Evolutionary conservation across 2,797 vertebrate species (phyloP), one percentile per base, ranked within the genome.

Genomic region (Phataginus tetradactyla): DNA sequence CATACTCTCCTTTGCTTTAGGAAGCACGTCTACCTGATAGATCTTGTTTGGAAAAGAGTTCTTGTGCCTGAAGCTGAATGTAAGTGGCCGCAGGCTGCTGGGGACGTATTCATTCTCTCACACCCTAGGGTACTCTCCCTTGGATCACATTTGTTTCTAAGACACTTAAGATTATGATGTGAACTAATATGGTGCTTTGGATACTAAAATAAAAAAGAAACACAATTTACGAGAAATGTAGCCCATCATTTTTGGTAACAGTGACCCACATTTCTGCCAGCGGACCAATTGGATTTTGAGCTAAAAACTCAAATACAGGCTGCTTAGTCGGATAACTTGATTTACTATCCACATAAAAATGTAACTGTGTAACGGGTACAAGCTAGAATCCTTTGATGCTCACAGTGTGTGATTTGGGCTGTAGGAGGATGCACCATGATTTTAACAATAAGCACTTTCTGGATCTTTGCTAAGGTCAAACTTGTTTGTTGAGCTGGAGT

Each of bases 231-330:
- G 37, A 34, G 59, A 91, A 80, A 39, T 85, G 7, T 66, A 74
- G 12, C 21, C 4, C 8, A 53, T 95, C 51, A 27, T 75, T 84
- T 90, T 80, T 75, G 1, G 57, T 69, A 59, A 80, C 25, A 81
- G 13, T 78, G 49, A 57, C n/a, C 14, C 34, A 32, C 55, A 32
- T 81, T 77, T 80, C 64, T 78, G 21, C 27, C 81, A 69, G 57
- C 5, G 51, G 51, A 81, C 27, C 29, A 83, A 3, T 10, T 95
- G 57, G 55, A 94, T 94, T 94, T 77, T 85, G 75, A 97, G 49
- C 37, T 68, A 86, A 78, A 68, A 64, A 45, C 53, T 79, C 66
- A 71, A 72, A 63, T 71, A 42, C 11, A 21, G 13, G 17, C 25
- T 68, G 34, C 37, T 71, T 75, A 51, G 55, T 71, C 39, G 29